Evolutionary conservation across 1,140 invertebrate genomes (phyloP).

Genomic region (fruit fly (Drosophila melanogaster)): Release_6_plus_ISO1_MT NC_004354.4:4442001-4442500

Average conservation of each 20-base stretch:
- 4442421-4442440: background rate
- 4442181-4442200: slow-evolving; percentile 47
- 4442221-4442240: slow-evolving; percentile 12
- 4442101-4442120: slow-evolving; percentile 52
- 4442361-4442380: slow-evolving; percentile 34
- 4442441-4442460: slow-evolving; percentile 14
- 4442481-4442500: slow-evolving; percentile 83
- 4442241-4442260: slow-evolving; percentile 55
- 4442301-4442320: slow-evolving; percentile 35
- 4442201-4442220: slow-evolving; percentile 27
- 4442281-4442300: slow-evolving; percentile 39
- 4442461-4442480: slow-evolving; percentile 50
- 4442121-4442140: slow-evolving; percentile 75
- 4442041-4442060: slow-evolving; percentile 29
- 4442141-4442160: background rate
- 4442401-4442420: slow-evolving; percentile 4
- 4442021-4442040: slow-evolving; percentile 19
- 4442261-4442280: slow-evolving; percentile 79
- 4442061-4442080: slow-evolving; percentile 79
- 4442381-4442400: slow-evolving; percentile 8
- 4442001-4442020: slow-evolving; percentile 79
- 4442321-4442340: slow-evolving; percentile 82
- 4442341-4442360: slow-evolving; percentile 79
- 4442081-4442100: slow-evolving; percentile 84
- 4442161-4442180: background rate